Evolutionary conservation across 1,140 invertebrate species (phyloP).

Genomic region (Solenopsis invicta): DNA sequence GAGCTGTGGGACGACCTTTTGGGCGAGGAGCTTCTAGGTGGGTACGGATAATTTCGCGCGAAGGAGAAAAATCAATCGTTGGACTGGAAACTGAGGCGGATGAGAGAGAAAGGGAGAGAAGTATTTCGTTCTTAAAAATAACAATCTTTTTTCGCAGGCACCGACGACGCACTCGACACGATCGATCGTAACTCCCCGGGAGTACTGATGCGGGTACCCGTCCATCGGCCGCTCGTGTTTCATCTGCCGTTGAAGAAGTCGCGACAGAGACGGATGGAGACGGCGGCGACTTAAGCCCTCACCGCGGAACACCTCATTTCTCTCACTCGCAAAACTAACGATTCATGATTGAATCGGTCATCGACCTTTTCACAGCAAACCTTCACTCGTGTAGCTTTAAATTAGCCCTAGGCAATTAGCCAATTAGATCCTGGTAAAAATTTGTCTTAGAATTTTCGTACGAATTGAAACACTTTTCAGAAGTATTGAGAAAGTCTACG

Average conservation of each 20-base stretch:
- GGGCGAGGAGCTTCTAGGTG: conserved; percentile 21
- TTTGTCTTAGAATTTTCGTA: too few relatives aligned
- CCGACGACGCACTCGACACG: background rate
- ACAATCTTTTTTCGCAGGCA: conserved; percentile 37
- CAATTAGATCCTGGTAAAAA: background rate
- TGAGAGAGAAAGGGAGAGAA: background rate
- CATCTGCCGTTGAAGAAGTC: conserved; percentile 20
- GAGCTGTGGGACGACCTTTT: background rate
- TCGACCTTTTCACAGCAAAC: background rate
- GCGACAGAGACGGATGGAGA: background rate
- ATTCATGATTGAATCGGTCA: conserved; percentile 11
- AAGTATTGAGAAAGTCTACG: too few relatives aligned
- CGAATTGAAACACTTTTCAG: too few relatives aligned
- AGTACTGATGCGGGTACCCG: conserved; percentile 51
- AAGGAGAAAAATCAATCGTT: background rate
- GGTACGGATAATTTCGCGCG: background rate
- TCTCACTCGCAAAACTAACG: background rate
- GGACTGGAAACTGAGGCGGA: too few relatives aligned
- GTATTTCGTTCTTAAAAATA: background rate
- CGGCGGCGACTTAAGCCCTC: background rate
- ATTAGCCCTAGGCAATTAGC: background rate
- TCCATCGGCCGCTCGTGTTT: conserved; percentile 43
- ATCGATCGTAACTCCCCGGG: conserved; percentile 12
- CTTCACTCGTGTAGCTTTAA: conserved; percentile 5
- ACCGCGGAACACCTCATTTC: background rate